Percentiles rank a stretch among this genome's conserved stretches.
Evolutionary conservation across 2,888 invertebrate species (phyloP).

Genomic region (Chrysolina haemoptera): DNA sequence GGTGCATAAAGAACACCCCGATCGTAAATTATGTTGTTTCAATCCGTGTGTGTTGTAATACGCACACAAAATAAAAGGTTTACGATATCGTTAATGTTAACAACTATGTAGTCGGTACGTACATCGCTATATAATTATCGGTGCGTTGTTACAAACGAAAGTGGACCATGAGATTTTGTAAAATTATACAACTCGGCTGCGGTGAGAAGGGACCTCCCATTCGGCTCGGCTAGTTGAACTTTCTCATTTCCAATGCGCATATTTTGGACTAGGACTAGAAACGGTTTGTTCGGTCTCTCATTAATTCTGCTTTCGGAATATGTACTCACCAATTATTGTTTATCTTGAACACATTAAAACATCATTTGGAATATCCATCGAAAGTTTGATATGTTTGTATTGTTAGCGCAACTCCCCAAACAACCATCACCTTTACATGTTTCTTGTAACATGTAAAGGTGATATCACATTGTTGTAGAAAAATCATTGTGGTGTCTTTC

Average conservation of each 20-base stretch:
- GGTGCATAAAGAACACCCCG: constrained; percentile 60
- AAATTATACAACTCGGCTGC: not conserved
- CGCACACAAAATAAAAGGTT: constrained; percentile 51
- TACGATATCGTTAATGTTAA: constrained; percentile 47
- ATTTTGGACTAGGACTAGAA: constrained; percentile 4
- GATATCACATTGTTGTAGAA: no score
- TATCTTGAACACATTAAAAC: no score
- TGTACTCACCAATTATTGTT: not conserved
- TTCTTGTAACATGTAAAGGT: no score
- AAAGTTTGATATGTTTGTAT: no score
- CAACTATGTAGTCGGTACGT: constrained; percentile 31
- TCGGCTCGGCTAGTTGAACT: not conserved
- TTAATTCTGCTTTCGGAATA: not conserved
- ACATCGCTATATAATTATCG: constrained; percentile 28
- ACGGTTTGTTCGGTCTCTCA: constrained; percentile 1
- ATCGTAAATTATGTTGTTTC: constrained; percentile 70
- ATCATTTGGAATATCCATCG: not conserved
- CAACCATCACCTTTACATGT: no score
- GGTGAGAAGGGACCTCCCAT: not conserved
- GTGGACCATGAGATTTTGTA: constrained; percentile 25
- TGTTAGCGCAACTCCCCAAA: no score
- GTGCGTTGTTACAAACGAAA: constrained; percentile 23
- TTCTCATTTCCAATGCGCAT: constrained; percentile 1
- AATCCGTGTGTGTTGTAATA: constrained; percentile 25
- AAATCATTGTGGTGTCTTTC: no score